Percentiles rank a stretch among this genome's conserved stretches.
Conservation (phyloP, 2,113 vertebrate species). For the Peucedramus taeniatus region DNA sequence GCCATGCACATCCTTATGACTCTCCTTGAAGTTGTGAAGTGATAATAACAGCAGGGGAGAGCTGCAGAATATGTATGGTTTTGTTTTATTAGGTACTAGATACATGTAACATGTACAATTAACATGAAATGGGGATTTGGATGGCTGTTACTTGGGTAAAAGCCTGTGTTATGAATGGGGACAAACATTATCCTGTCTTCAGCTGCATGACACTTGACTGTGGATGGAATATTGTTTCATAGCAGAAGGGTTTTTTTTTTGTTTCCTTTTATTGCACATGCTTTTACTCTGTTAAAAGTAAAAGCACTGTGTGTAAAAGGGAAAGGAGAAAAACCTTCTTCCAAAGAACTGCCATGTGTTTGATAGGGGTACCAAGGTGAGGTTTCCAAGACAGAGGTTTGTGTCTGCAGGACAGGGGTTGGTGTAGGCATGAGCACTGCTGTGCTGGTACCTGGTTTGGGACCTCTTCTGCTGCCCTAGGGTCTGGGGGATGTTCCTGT, state of each 20-base stretch:
- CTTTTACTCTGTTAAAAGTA: not conserved
- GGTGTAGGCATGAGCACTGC: fast-evolving
- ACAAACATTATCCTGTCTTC: not conserved
- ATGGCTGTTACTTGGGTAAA: not conserved
- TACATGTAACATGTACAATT: not conserved
- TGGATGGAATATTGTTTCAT: not conserved
- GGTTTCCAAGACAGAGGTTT: not conserved
- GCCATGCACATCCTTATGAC: not conserved
- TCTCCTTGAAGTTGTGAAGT: not conserved
- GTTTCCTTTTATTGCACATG: not conserved
- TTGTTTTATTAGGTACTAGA: not conserved
- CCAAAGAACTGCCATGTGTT: fast-evolving
- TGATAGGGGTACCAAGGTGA: not conserved
- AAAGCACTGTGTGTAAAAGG: not conserved
- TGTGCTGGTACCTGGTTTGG: not conserved
- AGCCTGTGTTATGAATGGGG: not conserved
- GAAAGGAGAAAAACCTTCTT: not conserved
- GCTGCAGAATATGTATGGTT: not conserved
- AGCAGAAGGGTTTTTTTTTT: too few species aligned
- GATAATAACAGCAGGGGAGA: not conserved
- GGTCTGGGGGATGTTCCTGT: not conserved
- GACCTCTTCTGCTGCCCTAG: not conserved
- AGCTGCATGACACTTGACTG: not conserved
- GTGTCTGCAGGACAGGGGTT: not conserved
- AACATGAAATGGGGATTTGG: not conserved